Base-by-base conservation (phyloP, 2,797 vertebrate species). In the Darevskia mixta region DNA sequence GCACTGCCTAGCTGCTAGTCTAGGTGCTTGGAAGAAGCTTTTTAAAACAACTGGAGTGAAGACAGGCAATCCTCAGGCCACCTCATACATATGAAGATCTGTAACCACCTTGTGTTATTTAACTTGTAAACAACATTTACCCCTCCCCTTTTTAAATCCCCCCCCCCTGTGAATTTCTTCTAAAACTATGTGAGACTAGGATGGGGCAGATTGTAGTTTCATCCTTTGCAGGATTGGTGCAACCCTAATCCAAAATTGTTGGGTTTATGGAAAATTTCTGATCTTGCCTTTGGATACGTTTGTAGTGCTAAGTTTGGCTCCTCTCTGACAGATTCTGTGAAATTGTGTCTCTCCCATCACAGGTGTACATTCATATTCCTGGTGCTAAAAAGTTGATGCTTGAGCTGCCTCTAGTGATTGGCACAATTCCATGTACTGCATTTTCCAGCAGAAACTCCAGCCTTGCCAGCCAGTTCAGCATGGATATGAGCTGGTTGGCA, bases 341-440 rank as follows among this genome's bases (percentile, higher is more conserved):
- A 79, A 23, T 85, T 29, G 43, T 20, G 11, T 49, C 23, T 86
- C 35, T 32, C 35, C 29, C 90, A 58, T 80, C 75, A 4, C 82
- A 98, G 98, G 97, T 98, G 1, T 97, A 97, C 84, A 95, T 97
- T 95, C 97, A 98, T 91, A 97, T 98, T 95, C 98, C 97, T 88
- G 97, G 97, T 96, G 96, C 97, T 96, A 97, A 97, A 92, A 98
- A 97, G 67, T 49, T 98, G 94, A 96, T 97, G 96, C 96, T 97
- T 66, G 97, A 98, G 95, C 95, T 98, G 94, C 98, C 98, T 29
- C 87, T 98, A 61, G 97, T 98, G 88, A 97, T 98, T 45, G 97
- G 97, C 92, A 98, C 97, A 8, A 94, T 98, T 87, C 97, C 97
- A 2, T 97, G 96, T 84, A 96, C 93, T 75, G 96, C 96, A 79